Evolutionary conservation across 1,140 invertebrate species (phyloP), one percentile per base, ranked within the genome.

Genomic region (Bombus confusus): DNA sequence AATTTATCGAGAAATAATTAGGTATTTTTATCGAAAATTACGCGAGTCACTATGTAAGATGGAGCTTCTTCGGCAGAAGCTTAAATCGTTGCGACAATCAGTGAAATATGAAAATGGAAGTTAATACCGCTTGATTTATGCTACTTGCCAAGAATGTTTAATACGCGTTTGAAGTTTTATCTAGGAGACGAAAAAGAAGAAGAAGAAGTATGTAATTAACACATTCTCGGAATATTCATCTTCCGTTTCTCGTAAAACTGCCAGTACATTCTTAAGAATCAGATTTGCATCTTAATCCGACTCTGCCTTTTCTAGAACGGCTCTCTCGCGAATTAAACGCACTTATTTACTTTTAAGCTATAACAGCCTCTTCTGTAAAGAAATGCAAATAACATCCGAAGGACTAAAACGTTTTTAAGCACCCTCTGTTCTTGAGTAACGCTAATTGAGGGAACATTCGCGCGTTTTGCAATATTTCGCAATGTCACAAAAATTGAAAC

Each of bases 201-300:
- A 5, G 25, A 13, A 28, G 47, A 52, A 52, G 47, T 22, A 39
- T 28, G 25, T 25, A 39, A 39, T 71, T 71, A 39, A 39, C 68
- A 71, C 22, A 28, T 39, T 69, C n/a, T 18, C 5, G 34, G 5
- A 34, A 34, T 68, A 62, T 62, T 12, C 47, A 52, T 52, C 47
- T 52, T n/a, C 28, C 8, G 15, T n/a, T 18, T 22, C 64, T 15
- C 41, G 25, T 22, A 15, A 80, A 43, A 18, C 66, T 68, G 2
- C 22, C 2, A 22, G 0, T 28, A 47, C 10, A 4, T 39, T 37
- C 41, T 47, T 31, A 31, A 71, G 57, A 8, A 25, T n/a, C 0
- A 73, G 52, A 82, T 75, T 82, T 82, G 34, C 80, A 75, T 64
- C 25, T 82, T 82, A 37, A 75, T 47, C n/a, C 41, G 28, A 25